phyloP scores from a whole-genome alignment of 2,888 invertebrate genomes.

The Dynastes tityus region DNA sequence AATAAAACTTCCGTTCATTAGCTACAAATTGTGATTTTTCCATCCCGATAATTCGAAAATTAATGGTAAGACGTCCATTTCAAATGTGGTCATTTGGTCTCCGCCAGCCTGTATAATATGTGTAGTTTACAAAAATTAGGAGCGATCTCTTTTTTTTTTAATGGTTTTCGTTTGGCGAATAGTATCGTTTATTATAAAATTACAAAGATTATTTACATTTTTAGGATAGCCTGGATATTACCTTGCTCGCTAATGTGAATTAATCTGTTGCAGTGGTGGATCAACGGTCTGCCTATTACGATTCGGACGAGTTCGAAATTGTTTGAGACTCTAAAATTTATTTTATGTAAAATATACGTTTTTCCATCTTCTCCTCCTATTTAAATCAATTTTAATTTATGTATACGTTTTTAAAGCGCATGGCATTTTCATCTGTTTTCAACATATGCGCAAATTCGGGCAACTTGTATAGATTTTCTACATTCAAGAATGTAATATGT shows the following conservation, averaged over 20 bases:
- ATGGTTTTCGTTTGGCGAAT: too few relatives aligned
- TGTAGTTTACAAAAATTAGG: too few relatives aligned
- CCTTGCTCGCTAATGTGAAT: slow-evolving; percentile 4
- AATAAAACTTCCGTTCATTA: too few relatives aligned
- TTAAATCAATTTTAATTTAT: slow-evolving; percentile 9
- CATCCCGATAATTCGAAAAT: too few relatives aligned
- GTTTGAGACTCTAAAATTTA: slow-evolving; percentile 56
- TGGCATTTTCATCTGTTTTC: slow-evolving; percentile 1
- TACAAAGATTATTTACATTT: too few relatives aligned
- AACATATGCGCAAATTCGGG: not conserved
- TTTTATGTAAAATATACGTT: slow-evolving; percentile 10
- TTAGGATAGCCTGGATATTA: too few relatives aligned
- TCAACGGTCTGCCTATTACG: slow-evolving; percentile 71
- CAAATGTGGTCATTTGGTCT: too few relatives aligned
- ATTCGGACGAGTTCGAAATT: slow-evolving; percentile 89
- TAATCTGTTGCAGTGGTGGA: slow-evolving; percentile 34
- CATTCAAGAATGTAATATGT: slow-evolving; percentile 14
- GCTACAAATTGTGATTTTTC: too few relatives aligned
- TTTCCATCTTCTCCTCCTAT: not conserved
- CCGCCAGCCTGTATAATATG: too few relatives aligned
- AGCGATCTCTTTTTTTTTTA: too few relatives aligned
- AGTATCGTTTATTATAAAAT: too few relatives aligned
- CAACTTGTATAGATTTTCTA: slow-evolving; percentile 26
- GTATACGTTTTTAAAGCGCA: not conserved
- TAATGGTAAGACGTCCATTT: too few relatives aligned